phyloP scores from a whole-genome alignment of 2,797 vertebrate species.

The Myotis vivesi region DNA sequence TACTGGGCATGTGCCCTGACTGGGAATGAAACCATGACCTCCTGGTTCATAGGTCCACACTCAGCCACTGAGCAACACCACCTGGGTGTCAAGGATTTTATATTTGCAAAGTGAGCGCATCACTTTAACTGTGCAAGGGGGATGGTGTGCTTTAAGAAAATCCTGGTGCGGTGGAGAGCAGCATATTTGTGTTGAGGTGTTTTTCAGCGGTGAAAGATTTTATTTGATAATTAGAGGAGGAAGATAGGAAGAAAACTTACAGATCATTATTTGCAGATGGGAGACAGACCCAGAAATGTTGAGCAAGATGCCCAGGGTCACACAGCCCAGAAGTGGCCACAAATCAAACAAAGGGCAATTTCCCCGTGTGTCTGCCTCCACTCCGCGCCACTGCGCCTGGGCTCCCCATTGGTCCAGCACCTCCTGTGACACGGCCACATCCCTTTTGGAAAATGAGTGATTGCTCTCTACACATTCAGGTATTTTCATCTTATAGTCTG shows the following conservation, averaged over 20 bases:
- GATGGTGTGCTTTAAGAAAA: not conserved
- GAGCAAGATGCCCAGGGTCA: not conserved
- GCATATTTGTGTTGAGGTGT: not conserved
- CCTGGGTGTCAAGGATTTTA: not conserved
- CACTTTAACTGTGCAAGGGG: fast-evolving
- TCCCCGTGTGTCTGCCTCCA: fast-evolving
- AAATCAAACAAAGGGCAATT: not conserved
- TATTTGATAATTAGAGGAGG: not conserved
- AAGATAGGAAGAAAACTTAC: fast-evolving
- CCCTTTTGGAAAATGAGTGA: not conserved
- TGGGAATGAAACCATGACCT: no score
- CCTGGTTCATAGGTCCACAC: no score
- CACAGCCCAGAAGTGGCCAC: not conserved
- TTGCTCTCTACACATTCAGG: not conserved
- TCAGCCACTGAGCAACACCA: no score
- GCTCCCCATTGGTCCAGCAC: not conserved
- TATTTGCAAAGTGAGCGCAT: not conserved
- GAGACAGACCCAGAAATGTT: not conserved
- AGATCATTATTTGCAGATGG: fast-evolving
- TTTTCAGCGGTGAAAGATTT: not conserved
- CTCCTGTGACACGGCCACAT: fast-evolving
- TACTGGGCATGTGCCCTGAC: no score
- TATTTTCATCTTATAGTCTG: not conserved
- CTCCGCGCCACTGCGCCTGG: fast-evolving
- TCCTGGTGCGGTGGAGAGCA: not conserved